A percentile compares a stretch with the other conserved stretches of the same genome.
Conservation (phyloP, 2,888 invertebrate genomes). For the Eumacrocentrus americanus region DNA sequence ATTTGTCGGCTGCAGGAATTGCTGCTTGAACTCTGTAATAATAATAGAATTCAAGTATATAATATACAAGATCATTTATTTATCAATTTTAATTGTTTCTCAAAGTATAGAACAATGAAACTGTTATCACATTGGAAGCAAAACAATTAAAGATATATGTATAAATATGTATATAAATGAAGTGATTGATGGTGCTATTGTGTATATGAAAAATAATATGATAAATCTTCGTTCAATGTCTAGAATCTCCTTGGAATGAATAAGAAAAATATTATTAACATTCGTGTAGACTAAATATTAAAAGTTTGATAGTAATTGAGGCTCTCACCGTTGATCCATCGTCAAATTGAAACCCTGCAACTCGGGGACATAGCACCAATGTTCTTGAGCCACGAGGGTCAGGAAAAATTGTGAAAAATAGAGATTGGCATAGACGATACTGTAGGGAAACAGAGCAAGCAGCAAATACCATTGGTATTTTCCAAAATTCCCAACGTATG, state of each 20-base stretch:
- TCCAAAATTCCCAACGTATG: slow-evolving; percentile 63
- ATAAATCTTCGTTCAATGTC: too few species aligned
- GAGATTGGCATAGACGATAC: slow-evolving; percentile 61
- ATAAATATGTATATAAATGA: too few species aligned
- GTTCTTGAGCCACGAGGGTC: slow-evolving; percentile 61
- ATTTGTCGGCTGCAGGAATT: slow-evolving; percentile 50
- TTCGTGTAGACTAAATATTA: too few species aligned
- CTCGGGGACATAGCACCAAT: slow-evolving; percentile 62
- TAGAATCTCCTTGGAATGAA: too few species aligned
- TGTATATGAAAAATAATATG: too few species aligned
- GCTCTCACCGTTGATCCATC: slow-evolving; percentile 56
- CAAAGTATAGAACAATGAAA: too few species aligned
- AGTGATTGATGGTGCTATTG: too few species aligned
- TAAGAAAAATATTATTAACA: too few species aligned
- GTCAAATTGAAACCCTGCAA: slow-evolving; percentile 51
- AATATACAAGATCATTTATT: too few species aligned
- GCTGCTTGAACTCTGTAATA: slow-evolving; percentile 54
- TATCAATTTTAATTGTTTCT: background rate
- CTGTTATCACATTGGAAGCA: background rate
- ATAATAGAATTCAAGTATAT: background rate
- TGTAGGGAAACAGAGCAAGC: slow-evolving; percentile 62
- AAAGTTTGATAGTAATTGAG: background rate
- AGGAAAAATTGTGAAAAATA: slow-evolving; percentile 65
- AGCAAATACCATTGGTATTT: slow-evolving; percentile 62
- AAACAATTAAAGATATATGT: too few species aligned